Evolutionary conservation across 2,113 vertebrate species (phyloP).

Genomic region (Cololabis saira): DNA sequence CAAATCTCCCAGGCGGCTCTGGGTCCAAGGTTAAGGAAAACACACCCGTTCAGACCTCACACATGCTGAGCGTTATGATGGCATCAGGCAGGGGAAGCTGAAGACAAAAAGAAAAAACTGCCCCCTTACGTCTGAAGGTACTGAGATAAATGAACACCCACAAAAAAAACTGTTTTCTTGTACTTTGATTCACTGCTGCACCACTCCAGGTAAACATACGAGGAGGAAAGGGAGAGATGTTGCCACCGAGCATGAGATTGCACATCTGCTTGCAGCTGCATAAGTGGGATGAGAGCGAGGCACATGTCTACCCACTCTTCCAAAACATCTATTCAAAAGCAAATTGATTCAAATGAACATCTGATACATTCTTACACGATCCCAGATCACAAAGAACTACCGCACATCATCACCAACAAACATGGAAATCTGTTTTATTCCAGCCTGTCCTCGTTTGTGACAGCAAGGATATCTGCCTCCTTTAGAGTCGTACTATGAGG

Average conservation of each 20-base stretch:
- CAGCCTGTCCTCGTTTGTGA: background rate
- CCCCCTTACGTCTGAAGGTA: conserved; percentile 54
- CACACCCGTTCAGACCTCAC: conserved; percentile 22
- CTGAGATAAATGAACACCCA: conserved; percentile 64
- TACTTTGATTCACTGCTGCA: conserved; percentile 65
- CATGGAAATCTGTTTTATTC: too few species aligned
- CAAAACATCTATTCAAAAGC: too few species aligned
- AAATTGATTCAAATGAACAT: too few species aligned
- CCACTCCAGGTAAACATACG: conserved; percentile 57
- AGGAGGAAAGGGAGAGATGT: conserved; percentile 27
- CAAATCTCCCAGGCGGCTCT: too few species aligned
- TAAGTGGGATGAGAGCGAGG: conserved; percentile 1
- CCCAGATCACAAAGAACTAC: too few species aligned
- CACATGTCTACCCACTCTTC: background rate
- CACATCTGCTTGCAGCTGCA: conserved; percentile 17
- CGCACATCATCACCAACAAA: too few species aligned
- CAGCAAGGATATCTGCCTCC: conserved; percentile 22
- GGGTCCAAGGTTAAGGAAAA: conserved; percentile 33
- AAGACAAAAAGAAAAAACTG: conserved; percentile 28
- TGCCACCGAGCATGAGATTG: conserved; percentile 35
- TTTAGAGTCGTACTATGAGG: conserved; percentile 17
- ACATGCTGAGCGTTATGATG: conserved; percentile 47
- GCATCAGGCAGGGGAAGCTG: conserved; percentile 45
- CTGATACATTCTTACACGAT: too few species aligned
- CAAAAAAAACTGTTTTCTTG: conserved; percentile 49